phyloP scores from a whole-genome alignment of 1,140 invertebrate species.

The Argopecten irradians region DNA sequence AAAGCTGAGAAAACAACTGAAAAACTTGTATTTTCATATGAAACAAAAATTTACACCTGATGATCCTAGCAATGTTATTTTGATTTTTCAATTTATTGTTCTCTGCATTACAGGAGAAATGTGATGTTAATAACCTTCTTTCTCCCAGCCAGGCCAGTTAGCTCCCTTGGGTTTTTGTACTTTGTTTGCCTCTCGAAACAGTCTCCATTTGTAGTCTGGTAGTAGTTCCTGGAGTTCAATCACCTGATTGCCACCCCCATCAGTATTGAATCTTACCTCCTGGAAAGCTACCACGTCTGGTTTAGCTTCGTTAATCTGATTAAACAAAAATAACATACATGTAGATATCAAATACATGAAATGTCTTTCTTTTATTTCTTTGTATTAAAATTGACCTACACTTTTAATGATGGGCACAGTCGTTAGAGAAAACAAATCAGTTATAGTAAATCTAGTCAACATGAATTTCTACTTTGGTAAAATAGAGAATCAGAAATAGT shows the following conservation, averaged over 20 bases:
- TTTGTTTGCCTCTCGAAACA: slow-evolving; percentile 52
- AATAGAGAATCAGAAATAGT: too few species aligned
- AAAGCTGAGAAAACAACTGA: background rate
- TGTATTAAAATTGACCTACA: too few species aligned
- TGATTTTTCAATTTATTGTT: background rate
- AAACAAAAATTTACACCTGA: background rate
- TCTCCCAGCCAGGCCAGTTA: slow-evolving; percentile 55
- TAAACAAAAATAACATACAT: slow-evolving; percentile 37
- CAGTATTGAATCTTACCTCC: slow-evolving; percentile 60
- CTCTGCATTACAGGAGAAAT: slow-evolving; percentile 24
- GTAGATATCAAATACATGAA: background rate
- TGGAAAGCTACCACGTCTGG: slow-evolving; percentile 66
- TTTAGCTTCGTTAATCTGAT: slow-evolving; percentile 56
- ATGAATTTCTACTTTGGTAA: too few species aligned
- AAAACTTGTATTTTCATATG: background rate
- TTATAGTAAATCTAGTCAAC: too few species aligned
- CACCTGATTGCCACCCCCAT: slow-evolving; percentile 56
- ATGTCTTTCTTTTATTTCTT: too few species aligned
- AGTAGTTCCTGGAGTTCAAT: slow-evolving; percentile 59
- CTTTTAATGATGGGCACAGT: too few species aligned
- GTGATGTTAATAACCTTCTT: slow-evolving; percentile 57
- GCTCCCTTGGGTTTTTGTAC: slow-evolving; percentile 51
- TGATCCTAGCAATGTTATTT: background rate
- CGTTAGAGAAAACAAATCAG: too few species aligned
- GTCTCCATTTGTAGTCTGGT: slow-evolving; percentile 61